Percentiles rank a stretch among this genome's conserved stretches.
These are phyloP conservation scores for Tachina fera DNA, from an alignment of 2,888 invertebrate species.

Conservation along the genomic window DNA sequence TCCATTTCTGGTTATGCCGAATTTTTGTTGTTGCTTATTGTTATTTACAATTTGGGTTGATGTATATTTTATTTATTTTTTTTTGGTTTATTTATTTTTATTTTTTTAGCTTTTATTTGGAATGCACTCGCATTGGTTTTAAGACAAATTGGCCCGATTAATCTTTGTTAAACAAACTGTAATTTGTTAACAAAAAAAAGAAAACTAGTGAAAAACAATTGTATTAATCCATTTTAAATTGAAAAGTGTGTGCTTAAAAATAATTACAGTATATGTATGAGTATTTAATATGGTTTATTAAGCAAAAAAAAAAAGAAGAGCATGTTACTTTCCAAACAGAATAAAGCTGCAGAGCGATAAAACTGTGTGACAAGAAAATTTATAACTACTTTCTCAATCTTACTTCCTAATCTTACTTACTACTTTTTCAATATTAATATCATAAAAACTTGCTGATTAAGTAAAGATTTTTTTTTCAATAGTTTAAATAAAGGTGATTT, in stretches of 20 bases:
- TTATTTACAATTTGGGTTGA: slow-evolving; percentile 33
- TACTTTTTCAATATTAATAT: too few relatives aligned
- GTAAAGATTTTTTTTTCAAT: too few relatives aligned
- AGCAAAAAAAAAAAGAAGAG: neutral
- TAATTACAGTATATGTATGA: neutral
- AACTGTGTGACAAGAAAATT: neutral
- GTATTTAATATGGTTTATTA: neutral
- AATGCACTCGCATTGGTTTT: neutral
- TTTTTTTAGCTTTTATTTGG: neutral
- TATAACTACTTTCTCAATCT: too few relatives aligned
- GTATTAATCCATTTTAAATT: slow-evolving; percentile 48
- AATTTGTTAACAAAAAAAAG: slow-evolving; percentile 55
- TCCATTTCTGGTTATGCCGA: neutral
- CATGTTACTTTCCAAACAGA: neutral
- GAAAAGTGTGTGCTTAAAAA: slow-evolving; percentile 31
- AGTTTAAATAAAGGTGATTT: too few relatives aligned
- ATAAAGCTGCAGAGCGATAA: neutral
- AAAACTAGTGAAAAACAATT: slow-evolving; percentile 9
- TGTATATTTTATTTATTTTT: slow-evolving; percentile 16
- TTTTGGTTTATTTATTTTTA: slow-evolving; percentile 12
- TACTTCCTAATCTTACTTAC: too few relatives aligned
- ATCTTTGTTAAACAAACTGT: slow-evolving; percentile 64
- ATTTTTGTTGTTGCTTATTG: neutral
- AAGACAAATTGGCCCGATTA: slow-evolving; percentile 69
- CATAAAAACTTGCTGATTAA: too few relatives aligned